Conservation (phyloP, 2,797 vertebrate genomes). For the Trachops cirrhosus region DNA sequence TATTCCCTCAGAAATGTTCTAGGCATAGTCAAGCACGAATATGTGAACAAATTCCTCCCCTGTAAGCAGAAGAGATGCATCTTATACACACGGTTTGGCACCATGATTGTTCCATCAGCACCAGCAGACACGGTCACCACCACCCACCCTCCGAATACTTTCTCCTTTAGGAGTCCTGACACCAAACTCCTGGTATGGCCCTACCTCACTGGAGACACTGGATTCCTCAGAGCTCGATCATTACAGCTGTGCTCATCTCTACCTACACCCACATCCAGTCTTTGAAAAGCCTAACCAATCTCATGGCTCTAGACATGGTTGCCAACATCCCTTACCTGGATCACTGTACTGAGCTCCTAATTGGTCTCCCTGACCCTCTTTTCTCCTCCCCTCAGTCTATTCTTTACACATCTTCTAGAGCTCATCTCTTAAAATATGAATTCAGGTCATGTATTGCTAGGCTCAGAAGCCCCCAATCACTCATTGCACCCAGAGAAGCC, state of each 20-base stretch:
- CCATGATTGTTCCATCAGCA: accelerated
- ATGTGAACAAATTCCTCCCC: accelerated
- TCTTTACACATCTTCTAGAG: not conserved
- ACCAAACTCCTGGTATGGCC: not conserved
- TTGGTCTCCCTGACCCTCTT: not conserved
- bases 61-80: not conserved
- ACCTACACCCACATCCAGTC: no score
- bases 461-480: not conserved
- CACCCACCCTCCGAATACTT: accelerated
- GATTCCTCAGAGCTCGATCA: not conserved
- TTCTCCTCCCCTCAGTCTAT: not conserved
- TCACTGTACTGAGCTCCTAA: not conserved
- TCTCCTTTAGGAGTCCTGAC: not conserved
- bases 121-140: accelerated
- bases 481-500: not conserved
- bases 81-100: not conserved
- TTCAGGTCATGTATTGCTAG: not conserved
- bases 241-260: not conserved
- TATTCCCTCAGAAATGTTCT: not conserved
- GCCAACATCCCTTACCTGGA: not conserved
- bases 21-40: not conserved
- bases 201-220: not conserved
- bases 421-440: not conserved
- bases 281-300: not conserved
- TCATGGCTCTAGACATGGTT: not conserved